Evolutionary conservation across 2,888 invertebrate genomes (phyloP), one percentile per base, ranked within the genome.

Genomic region (Drosophila quinaria): DNA sequence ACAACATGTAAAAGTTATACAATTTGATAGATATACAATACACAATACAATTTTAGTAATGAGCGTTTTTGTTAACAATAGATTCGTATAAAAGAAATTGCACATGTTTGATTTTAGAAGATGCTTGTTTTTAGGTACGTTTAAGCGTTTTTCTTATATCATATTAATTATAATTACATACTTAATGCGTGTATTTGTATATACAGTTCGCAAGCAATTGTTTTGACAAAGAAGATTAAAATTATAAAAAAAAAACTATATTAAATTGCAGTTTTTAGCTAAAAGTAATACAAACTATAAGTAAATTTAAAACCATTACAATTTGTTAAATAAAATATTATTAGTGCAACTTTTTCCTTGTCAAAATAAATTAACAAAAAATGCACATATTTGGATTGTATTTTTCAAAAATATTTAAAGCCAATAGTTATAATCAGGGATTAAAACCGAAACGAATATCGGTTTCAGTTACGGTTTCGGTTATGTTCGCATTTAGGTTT

Each of bases 81-180:
- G 73, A 87, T 85, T 89, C 82, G 79, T 89, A 89, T 85, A 85
- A 85, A 87, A 89, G 82, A 88, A 90, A 90, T 87, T 87, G 90
- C 90, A 90, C 90, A 73, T 72, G 78, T 87, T 89, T 70, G 70
- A 78, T 72, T 88, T 67, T 60, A 46, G 44, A 77, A 74, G 39
- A 63, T 65, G 58, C 25, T 70, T 63, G 17, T 29, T 47, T 59
- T 70, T 78, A 88, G 84, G 88, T 85, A 85, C 88, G 46, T 84
- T 80, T 86, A 88, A 88, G 89, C 89, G 84, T 88, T 81, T 85
- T 85, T 51, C n/a, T 61, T 55, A 59, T 72, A 60, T 65, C 59
- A 66, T 74, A 65, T 55, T 52, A 17, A 62, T 67, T 69, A 58
- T 56, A 63, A 54, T 51, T 75, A 49, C 10, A 64, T 50, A 52